Conservation (phyloP, 2,888 invertebrate genomes). For the Oscheius sp. region DNA sequence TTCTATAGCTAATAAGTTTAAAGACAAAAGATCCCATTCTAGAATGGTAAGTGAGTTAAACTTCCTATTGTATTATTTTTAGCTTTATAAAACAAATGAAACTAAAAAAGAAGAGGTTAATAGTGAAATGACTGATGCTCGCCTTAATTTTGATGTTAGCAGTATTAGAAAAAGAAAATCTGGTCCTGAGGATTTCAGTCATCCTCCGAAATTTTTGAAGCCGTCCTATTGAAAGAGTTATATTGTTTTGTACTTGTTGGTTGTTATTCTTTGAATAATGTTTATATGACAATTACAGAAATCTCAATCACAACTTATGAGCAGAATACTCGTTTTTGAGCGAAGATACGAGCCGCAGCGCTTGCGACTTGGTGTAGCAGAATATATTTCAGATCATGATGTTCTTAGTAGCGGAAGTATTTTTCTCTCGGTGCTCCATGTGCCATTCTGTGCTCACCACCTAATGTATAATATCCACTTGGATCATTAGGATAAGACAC, state of each 20-base stretch:
- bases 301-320: constrained; percentile 18
- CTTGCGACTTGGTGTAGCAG: constrained; percentile 25
- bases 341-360: constrained; percentile 21
- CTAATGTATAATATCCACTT: constrained; percentile 68
- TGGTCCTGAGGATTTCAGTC: constrained; percentile 9
- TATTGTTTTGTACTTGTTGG: not conserved
- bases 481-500: constrained; percentile 70
- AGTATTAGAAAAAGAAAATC: constrained; percentile 19
- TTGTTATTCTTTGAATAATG: constrained; percentile 13
- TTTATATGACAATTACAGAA: not conserved
- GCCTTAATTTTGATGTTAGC: constrained; percentile 20
- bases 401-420: constrained; percentile 27
- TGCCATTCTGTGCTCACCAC: constrained; percentile 54
- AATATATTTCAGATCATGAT: constrained; percentile 23
- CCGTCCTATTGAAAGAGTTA: not conserved
- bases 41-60: not conserved
- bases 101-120: not conserved
- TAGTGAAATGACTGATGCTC: not conserved
- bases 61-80: no score
- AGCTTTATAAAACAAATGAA: not conserved
- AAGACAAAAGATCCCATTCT: not conserved
- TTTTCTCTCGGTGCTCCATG: constrained; percentile 16
- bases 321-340: constrained; percentile 24
- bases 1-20: constrained; percentile 21
- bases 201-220: constrained; percentile 4